Evolutionary conservation across 2,797 vertebrate species (phyloP), one percentile per base, ranked within the genome.

Genomic region (Apogon hyalosoma): DNA sequence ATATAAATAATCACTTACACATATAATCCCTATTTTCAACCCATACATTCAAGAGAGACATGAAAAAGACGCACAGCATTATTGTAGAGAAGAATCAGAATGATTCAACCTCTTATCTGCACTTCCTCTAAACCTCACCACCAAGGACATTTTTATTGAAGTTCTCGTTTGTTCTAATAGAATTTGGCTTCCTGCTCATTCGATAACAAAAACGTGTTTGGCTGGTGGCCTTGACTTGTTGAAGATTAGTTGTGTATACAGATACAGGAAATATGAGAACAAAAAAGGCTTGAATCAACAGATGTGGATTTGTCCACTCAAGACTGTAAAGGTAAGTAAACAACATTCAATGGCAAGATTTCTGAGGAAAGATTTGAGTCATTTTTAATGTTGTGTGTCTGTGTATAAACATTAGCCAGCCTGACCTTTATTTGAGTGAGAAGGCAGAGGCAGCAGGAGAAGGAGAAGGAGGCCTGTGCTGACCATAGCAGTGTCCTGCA

Each of bases 111-210:
- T 39, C 52, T 76, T 84, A 77, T 84, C 69, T 39, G n/a, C 4
- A 48, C 59, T 82, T 87, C 77, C 84, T 85, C 75, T 43, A 18
- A 70, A 31, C 54, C 11, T 28, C 11, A 58, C 41, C 3, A 3
- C 24, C 75, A 80, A 90, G 79, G 80, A 86, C 83, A 70, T 3
- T 36, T 64, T 73, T 57, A 61, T 82, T 78, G 56, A 81, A 78
- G 70, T 63, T 62, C 45, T 52, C 31, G 71, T 88, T 38, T 43
- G 28, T n/a, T 42, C 6, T 21, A 55, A 28, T 43, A 43, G 6
- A 58, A 38, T 82, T 90, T 91, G 84, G 83, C 72, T 91, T 90
- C 87, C 82, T 89, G 73, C 63, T 84, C 51, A 43, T 77, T 77
- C 83, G 79, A 87, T 80, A 90, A 87, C 65, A 82, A 77, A 83